phyloP scores from a whole-genome alignment of 2,797 vertebrate genomes.

The Bradypus variegatus region DNA sequence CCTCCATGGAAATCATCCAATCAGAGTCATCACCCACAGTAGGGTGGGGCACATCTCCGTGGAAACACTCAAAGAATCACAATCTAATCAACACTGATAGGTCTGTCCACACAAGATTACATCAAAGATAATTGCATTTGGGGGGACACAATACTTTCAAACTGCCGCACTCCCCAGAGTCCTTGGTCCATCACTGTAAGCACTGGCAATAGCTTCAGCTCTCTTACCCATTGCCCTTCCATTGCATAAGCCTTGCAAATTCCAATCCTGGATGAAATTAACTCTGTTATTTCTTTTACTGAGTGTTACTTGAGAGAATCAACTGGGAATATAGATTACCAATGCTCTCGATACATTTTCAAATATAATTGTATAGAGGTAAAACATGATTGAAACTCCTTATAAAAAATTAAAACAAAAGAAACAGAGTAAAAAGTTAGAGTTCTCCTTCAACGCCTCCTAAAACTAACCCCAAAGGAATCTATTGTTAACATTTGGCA shows the following conservation, averaged over 20 bases:
- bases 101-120: too few species aligned
- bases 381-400: conserved; percentile 1
- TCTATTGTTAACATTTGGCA: not conserved
- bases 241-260: not conserved
- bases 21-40: too few species aligned
- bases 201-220: not conserved
- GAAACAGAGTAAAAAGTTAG: not conserved
- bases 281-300: not conserved
- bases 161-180: not conserved
- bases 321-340: not conserved
- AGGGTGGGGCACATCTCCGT: too few species aligned
- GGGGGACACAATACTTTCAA: too few species aligned
- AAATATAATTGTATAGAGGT: not conserved
- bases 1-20: too few species aligned
- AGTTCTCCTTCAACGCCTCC: not conserved
- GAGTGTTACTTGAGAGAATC: not conserved
- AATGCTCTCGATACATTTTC: not conserved
- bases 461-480: not conserved
- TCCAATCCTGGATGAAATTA: not conserved
- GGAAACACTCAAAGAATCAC: too few species aligned
- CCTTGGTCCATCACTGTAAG: not conserved
- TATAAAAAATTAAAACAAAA: not conserved
- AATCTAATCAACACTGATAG: too few species aligned
- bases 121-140: too few species aligned
- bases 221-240: not conserved